These are phyloP conservation scores for Drosophila longiperda DNA, from an alignment of 2,888 invertebrate species.

Conservation along the genomic window DNA sequence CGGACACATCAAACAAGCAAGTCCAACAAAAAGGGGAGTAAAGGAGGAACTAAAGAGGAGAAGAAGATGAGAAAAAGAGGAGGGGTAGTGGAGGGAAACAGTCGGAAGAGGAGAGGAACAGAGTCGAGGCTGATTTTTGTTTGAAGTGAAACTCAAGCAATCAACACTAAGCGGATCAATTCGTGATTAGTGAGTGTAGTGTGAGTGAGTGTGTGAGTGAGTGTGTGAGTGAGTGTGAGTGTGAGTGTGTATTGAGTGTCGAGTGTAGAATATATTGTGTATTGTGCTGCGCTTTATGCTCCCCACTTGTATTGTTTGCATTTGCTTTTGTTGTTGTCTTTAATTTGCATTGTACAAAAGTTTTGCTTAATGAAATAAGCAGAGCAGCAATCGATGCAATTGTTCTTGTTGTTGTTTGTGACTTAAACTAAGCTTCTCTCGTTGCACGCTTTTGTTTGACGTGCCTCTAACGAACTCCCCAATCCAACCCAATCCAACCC, in stretches of 20 bases:
- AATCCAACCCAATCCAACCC: neutral
- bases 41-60: neutral
- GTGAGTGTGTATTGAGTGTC: slow-evolving; percentile 47
- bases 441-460: slow-evolving; percentile 22
- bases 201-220: slow-evolving; percentile 23
- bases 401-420: slow-evolving; percentile 44
- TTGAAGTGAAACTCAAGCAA: slow-evolving; percentile 69
- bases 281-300: slow-evolving; percentile 41
- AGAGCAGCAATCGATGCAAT: slow-evolving; percentile 62
- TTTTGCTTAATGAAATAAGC: slow-evolving; percentile 74
- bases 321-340: slow-evolving; percentile 29
- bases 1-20: slow-evolving; percentile 57
- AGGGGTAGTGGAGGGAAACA: neutral
- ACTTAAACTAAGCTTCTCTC: slow-evolving; percentile 57
- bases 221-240: slow-evolving; percentile 4
- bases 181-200: slow-evolving; percentile 45
- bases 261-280: slow-evolving; percentile 35
- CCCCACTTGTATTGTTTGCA: slow-evolving; percentile 1
- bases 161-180: slow-evolving; percentile 77
- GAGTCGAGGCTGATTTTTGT: slow-evolving; percentile 27
- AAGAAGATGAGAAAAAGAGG: neutral
- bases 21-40: neutral
- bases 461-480: slow-evolving; percentile 2
- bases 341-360: slow-evolving; percentile 64
- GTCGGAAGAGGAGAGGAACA: neutral